phyloP scores from a whole-genome alignment of 2,797 vertebrate genomes.

The Chromis chromis region DNA sequence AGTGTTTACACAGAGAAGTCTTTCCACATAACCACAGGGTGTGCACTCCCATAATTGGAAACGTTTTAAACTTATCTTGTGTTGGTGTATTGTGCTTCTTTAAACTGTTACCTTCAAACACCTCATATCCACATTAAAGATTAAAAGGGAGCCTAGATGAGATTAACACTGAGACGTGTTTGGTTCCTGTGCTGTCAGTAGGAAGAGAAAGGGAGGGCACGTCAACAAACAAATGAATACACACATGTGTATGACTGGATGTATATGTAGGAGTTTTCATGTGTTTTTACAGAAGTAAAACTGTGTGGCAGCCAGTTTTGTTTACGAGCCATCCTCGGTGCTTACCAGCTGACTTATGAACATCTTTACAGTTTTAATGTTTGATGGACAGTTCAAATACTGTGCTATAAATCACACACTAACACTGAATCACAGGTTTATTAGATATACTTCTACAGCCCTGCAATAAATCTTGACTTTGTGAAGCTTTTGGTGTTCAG shows the following conservation, averaged over 20 bases:
- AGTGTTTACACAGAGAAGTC: not conserved
- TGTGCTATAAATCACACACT: not conserved
- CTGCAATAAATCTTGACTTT: conserved; percentile 4
- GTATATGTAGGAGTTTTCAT: not conserved
- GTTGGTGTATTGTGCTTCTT: conserved; percentile 27
- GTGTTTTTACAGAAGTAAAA: not conserved
- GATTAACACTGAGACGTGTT: conserved; percentile 43
- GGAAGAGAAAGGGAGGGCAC: no score
- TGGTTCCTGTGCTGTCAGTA: no score
- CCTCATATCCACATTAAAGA: conserved; percentile 13
- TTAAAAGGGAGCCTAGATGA: conserved; percentile 15
- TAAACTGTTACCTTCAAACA: conserved; percentile 32
- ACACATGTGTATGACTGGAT: conserved; percentile 8
- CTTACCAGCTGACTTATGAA: not conserved
- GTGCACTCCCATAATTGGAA: not conserved
- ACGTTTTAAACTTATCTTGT: conserved; percentile 13
- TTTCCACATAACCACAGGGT: not conserved
- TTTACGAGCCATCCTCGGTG: not conserved
- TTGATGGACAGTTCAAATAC: not conserved
- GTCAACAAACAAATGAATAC: no score
- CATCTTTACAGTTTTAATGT: not conserved
- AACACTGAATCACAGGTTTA: conserved; percentile 1
- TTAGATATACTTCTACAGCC: not conserved
- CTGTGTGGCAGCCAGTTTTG: not conserved
- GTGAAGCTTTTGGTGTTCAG: conserved; percentile 1